Evolutionary conservation across 2,113 vertebrate species (phyloP), one percentile per base, ranked within the genome.

Genomic region (Phyllostomus discolor): DNA sequence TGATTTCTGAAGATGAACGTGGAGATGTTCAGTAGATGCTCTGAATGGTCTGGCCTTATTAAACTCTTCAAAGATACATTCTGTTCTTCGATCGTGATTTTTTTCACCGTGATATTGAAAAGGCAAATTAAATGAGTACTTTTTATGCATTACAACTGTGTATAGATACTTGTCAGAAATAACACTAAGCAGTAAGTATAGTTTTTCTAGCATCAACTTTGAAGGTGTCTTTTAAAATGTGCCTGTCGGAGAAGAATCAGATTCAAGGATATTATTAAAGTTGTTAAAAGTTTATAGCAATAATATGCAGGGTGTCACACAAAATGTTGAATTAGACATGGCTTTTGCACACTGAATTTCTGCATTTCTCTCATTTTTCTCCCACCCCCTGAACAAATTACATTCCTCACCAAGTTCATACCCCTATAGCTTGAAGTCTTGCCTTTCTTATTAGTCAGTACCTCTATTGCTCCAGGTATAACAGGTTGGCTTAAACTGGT

Each of bases 211-310:
- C 85, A 82, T 95, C 88, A 54, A 41, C 81, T 97, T 95, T 90
- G 83, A 96, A 96, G 79, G 54, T 94, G 59, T 89, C 75, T 91
- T 96, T 97, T 96, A 84, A 97, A 90, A 92, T 85, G 46, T 91
- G 50, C 66, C 84, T 94, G 46, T 88, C 4, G 5, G 73, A 94
- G 92, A 95, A 90, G 79, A 97, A 79, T 79, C 52, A 87, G 89
- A 91, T 95, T 97, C 91, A 97, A 97, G 91, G 91, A 94, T 97
- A 85, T 97, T 96, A 97, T 97, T 96, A 96, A 97, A 91, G 83
- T 96, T 84, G 88, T 96, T 96, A 88, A 81, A 97, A 87, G 35
- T 88, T 97, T 95, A 84, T 95, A 89, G 90, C n/a, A 75, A 48
- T 95, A 84, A 88, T 79, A 50, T 82, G 66, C 75, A 93, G 92